These are phyloP conservation scores for Chaunax sp. DNA, from an alignment of 2,797 vertebrate species.

Conservation along the genomic window DNA sequence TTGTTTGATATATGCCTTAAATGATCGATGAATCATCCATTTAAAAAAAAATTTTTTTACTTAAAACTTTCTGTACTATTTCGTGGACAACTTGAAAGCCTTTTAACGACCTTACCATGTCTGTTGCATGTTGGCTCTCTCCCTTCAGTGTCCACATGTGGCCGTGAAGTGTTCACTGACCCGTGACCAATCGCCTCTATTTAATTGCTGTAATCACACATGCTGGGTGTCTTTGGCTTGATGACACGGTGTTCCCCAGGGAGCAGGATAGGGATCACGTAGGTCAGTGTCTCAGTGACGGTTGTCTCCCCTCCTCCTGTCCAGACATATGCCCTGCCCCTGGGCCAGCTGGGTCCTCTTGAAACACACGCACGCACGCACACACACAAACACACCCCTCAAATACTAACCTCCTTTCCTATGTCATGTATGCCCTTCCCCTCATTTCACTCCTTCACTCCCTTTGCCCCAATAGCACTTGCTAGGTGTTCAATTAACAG, in stretches of 20 bases:
- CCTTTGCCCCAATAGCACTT: conserved; percentile 64
- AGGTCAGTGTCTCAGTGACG: conserved; percentile 66
- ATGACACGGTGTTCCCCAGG: conserved; percentile 56
- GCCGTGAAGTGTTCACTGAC: conserved; percentile 56
- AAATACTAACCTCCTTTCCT: conserved; percentile 31
- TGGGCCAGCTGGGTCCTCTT: conserved; percentile 32
- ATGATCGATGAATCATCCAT: background rate
- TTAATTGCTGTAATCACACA: conserved; percentile 71
- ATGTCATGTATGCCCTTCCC: conserved; percentile 34
- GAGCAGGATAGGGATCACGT: conserved; percentile 44
- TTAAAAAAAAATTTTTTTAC: background rate
- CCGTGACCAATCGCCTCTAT: conserved; percentile 57
- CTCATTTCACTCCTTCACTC: conserved; percentile 27
- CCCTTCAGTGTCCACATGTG: conserved; percentile 30
- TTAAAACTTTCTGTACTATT: background rate
- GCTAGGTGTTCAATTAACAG: conserved; percentile 71
- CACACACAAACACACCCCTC: conserved; percentile 8
- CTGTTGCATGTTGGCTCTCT: conserved; percentile 11
- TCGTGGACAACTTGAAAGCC: too few species aligned
- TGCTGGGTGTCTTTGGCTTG: conserved; percentile 57
- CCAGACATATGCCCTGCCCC: conserved; percentile 47
- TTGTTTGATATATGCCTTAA: background rate
- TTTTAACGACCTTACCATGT: conserved; percentile 20
- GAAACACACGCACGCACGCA: conserved; percentile 14
- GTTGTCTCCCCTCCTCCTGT: conserved; percentile 48